Evolutionary conservation across 35 echinoderm and acorn worm genomes (phyloP).

Genomic region (Nesometra sesokonis): DNA sequence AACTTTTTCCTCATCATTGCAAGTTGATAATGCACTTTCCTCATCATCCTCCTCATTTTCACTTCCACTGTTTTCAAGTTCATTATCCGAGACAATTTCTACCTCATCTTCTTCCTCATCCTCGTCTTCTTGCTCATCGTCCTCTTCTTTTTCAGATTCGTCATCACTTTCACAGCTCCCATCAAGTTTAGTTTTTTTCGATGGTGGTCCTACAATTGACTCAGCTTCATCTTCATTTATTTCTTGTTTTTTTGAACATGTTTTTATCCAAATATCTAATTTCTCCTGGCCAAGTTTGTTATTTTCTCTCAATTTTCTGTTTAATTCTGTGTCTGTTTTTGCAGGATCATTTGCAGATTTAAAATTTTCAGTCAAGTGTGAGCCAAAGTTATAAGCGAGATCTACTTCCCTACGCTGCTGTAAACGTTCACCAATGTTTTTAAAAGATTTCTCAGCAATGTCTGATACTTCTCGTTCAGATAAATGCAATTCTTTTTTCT

Average conservation of each 20-base stretch:
- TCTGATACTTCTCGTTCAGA: conserved; percentile 5
- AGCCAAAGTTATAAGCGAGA: conserved; percentile 44
- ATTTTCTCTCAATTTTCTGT: conserved; percentile 35
- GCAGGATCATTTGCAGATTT: conserved; percentile 26
- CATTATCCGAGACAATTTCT: neutral
- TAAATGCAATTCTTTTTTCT: conserved; percentile 33
- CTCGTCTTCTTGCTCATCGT: conserved; percentile 13
- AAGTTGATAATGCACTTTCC: neutral
- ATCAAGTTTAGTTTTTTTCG: neutral
- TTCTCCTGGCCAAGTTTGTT: conserved; percentile 15
- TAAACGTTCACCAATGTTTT: conserved; percentile 34
- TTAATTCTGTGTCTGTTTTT: conserved; percentile 25
- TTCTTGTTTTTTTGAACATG: conserved; percentile 24
- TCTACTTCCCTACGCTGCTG: conserved; percentile 50
- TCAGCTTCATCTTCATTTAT: neutral
- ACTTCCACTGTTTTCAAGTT: neutral
- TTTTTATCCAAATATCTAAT: conserved; percentile 14
- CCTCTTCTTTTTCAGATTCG: conserved; percentile 12
- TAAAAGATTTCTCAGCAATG: conserved; percentile 56
- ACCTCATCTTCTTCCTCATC: conserved; percentile 32
- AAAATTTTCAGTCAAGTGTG: conserved; percentile 23
- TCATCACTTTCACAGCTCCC: neutral
- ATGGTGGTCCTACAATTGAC: neutral
- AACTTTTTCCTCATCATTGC: neutral
- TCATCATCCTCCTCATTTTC: neutral